These are phyloP conservation scores for Butorides virescens DNA, from an alignment of 2,113 vertebrate species.

Conservation along the genomic window DNA sequence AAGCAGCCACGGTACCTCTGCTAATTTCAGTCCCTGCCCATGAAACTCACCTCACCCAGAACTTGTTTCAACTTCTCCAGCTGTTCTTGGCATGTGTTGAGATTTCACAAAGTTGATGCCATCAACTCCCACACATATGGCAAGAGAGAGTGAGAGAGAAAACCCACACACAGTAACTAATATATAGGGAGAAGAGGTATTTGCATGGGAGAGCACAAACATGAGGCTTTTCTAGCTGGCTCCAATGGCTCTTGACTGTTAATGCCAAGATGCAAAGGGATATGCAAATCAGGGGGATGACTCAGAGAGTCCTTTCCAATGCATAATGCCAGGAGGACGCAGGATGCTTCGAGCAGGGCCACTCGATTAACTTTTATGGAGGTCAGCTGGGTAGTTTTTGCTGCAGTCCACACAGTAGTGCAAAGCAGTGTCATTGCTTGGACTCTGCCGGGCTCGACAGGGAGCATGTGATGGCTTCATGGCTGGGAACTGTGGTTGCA, in stretches of 20 bases:
- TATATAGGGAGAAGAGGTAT: conserved; percentile 65
- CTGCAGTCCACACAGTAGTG: not conserved
- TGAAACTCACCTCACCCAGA: conserved; percentile 86
- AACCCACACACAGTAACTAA: conserved; percentile 60
- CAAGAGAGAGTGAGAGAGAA: conserved; percentile 66
- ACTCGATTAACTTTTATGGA: not conserved
- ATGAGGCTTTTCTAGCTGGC: conserved; percentile 1
- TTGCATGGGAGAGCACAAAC: conserved; percentile 61
- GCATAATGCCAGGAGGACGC: not conserved
- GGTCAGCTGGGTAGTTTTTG: not conserved
- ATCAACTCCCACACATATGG: conserved; percentile 76
- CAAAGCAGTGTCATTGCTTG: not conserved
- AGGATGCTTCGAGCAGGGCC: not conserved
- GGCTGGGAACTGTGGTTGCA: not conserved
- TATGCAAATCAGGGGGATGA: not conserved
- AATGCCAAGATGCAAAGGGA: conserved; percentile 31
- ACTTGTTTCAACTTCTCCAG: conserved; percentile 85
- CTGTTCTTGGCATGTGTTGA: conserved; percentile 74
- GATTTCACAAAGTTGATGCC: conserved; percentile 77
- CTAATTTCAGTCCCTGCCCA: conserved; percentile 76
- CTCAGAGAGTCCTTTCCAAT: not conserved
- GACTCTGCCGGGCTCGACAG: not conserved
- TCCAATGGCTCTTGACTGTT: not conserved
- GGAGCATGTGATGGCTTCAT: not conserved
- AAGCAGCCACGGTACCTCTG: conserved; percentile 61